Conservation (phyloP, 2,113 vertebrate genomes). For the Catagonus wagneri region DNA sequence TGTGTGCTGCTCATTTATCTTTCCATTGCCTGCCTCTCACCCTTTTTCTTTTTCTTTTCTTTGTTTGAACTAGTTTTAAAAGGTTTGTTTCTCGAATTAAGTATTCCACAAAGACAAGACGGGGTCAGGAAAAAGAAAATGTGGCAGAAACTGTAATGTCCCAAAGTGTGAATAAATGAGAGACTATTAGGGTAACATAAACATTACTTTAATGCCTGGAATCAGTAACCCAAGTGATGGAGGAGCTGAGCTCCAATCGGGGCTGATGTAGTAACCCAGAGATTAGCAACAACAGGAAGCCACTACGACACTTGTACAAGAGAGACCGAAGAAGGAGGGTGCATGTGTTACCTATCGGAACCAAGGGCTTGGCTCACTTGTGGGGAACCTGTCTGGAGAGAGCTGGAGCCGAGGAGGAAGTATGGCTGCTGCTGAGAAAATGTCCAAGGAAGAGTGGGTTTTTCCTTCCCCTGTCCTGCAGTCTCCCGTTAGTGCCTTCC, state of each 20-base stretch:
- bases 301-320: neutral
- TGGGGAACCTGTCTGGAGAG: neutral
- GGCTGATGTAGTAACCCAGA: neutral
- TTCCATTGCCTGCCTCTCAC: neutral
- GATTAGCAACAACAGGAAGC: neutral
- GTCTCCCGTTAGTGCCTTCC: neutral
- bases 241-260: neutral
- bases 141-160: neutral
- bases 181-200: neutral
- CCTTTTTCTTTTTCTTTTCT: neutral
- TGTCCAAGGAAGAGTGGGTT: too few relatives aligned
- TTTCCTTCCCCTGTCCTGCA: neutral
- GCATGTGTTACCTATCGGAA: neutral
- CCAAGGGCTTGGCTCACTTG: neutral
- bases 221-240: neutral
- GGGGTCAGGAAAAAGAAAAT: neutral
- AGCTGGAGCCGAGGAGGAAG: neutral
- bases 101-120: neutral
- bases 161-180: neutral
- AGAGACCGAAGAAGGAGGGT: neutral
- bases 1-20: neutral
- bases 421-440: neutral
- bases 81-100: neutral
- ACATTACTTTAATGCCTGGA: neutral
- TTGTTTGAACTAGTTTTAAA: neutral